These are phyloP conservation scores for Leptura quadrifasciata DNA, from an alignment of 2,888 invertebrate species.

Conservation along the genomic window DNA sequence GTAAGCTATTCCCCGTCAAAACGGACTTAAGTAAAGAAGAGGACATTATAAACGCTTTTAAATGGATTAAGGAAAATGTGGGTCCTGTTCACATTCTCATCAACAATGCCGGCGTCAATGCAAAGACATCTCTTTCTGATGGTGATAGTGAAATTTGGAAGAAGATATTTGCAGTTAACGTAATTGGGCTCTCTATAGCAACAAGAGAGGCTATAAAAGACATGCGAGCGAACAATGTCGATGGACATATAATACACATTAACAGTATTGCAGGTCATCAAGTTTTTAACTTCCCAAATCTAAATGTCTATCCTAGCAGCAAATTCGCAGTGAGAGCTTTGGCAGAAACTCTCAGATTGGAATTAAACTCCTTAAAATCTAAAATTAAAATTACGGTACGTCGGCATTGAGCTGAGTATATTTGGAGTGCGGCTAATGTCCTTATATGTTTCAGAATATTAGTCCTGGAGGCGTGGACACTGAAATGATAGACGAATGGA, in stretches of 20 bases:
- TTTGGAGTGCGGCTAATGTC: background rate
- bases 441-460: slow-evolving; percentile 31
- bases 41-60: slow-evolving; percentile 64
- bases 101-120: slow-evolving; percentile 66
- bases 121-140: slow-evolving; percentile 55
- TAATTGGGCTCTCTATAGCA: slow-evolving; percentile 48
- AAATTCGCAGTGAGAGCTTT: slow-evolving; percentile 25
- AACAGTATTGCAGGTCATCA: slow-evolving; percentile 57
- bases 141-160: slow-evolving; percentile 48
- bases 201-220: slow-evolving; percentile 59
- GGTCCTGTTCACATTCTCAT: slow-evolving; percentile 67
- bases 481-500: slow-evolving; percentile 18
- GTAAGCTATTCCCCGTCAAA: slow-evolving; percentile 64
- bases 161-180: slow-evolving; percentile 42
- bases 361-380: slow-evolving; percentile 26
- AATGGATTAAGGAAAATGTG: slow-evolving; percentile 64
- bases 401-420: background rate
- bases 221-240: slow-evolving; percentile 57
- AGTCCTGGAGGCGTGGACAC: slow-evolving; percentile 45
- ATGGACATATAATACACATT: slow-evolving; percentile 58
- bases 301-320: slow-evolving; percentile 40
- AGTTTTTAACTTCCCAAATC: slow-evolving; percentile 47
- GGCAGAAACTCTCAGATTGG: slow-evolving; percentile 31
- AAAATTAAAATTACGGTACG: slow-evolving; percentile 34
- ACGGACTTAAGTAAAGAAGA: slow-evolving; percentile 67